These are phyloP conservation scores for Melikaiella ostensackeni DNA, from an alignment of 2,888 invertebrate species.

Conservation along the genomic window DNA sequence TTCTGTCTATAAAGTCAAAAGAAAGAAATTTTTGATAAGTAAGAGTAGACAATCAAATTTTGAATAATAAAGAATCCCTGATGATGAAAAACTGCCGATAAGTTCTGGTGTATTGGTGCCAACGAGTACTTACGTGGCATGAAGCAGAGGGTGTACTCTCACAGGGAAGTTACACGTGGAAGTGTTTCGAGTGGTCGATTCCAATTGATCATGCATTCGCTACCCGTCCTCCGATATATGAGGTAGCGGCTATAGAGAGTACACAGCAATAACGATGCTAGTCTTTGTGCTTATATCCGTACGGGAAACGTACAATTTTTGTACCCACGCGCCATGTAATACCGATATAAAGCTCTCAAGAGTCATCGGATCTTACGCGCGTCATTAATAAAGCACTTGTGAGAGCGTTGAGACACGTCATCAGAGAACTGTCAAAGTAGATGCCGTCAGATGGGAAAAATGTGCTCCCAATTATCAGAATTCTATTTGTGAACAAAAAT, in stretches of 20 bases:
- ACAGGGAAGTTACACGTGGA: slow-evolving; percentile 61
- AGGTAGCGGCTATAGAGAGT: slow-evolving; percentile 1
- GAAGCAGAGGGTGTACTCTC: slow-evolving; percentile 29
- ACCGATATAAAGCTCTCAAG: slow-evolving; percentile 54
- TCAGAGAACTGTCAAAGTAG: slow-evolving; percentile 54
- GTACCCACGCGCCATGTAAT: slow-evolving; percentile 25
- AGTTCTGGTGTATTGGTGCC: slow-evolving; percentile 13
- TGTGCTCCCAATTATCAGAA: slow-evolving; percentile 1
- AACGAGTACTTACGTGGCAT: slow-evolving; percentile 19
- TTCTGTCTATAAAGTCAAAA: neutral
- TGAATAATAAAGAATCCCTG: too few species aligned
- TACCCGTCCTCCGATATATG: slow-evolving; percentile 42
- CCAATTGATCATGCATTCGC: slow-evolving; percentile 67
- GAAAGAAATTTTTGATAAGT: too few species aligned
- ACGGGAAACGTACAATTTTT: slow-evolving; percentile 26
- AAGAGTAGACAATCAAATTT: too few species aligned
- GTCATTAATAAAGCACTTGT: slow-evolving; percentile 59
- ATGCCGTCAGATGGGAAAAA: slow-evolving; percentile 5
- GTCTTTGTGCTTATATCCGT: neutral
- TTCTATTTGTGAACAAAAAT: neutral
- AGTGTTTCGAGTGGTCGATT: slow-evolving; percentile 66
- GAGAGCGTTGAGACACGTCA: slow-evolving; percentile 54
- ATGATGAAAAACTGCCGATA: neutral
- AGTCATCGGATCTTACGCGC: slow-evolving; percentile 58
- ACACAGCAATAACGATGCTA: slow-evolving; percentile 6